Conservation (phyloP, 2,797 vertebrate genomes). For the Myotis vivesi region DNA sequence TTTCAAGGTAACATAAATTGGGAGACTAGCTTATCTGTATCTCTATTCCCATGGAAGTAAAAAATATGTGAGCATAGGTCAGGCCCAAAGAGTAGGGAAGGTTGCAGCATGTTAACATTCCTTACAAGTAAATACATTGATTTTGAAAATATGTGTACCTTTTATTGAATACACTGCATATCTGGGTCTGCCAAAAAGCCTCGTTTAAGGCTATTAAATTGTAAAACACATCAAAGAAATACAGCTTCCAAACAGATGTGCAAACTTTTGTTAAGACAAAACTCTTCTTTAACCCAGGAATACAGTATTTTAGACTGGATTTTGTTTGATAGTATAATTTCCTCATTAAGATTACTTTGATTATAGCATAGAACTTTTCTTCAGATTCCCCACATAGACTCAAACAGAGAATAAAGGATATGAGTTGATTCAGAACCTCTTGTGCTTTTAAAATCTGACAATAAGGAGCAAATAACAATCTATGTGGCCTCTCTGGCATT, state of each 20-base stretch:
- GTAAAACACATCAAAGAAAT: constrained; percentile 24
- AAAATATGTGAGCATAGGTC: neutral
- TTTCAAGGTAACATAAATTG: constrained; percentile 2
- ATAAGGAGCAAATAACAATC: neutral
- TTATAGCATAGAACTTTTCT: neutral
- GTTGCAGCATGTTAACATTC: neutral
- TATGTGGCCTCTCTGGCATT: neutral
- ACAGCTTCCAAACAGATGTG: neutral
- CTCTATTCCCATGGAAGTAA: neutral
- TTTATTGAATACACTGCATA: neutral
- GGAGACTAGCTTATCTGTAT: neutral
- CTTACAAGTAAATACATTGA: constrained; percentile 11
- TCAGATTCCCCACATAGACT: neutral
- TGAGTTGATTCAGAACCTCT: neutral
- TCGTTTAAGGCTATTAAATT: constrained; percentile 1
- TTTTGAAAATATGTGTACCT: constrained; percentile 6
- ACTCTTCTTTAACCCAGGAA: neutral
- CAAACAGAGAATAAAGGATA: constrained; percentile 16
- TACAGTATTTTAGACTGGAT: neutral
- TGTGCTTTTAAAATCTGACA: constrained; percentile 20
- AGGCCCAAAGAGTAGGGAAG: neutral
- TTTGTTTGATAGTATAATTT: neutral
- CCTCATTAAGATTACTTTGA: neutral
- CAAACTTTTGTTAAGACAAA: neutral
- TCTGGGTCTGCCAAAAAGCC: neutral